Conservation (phyloP, 2,797 vertebrate genomes). For the Typhlichthys subterraneus region DNA sequence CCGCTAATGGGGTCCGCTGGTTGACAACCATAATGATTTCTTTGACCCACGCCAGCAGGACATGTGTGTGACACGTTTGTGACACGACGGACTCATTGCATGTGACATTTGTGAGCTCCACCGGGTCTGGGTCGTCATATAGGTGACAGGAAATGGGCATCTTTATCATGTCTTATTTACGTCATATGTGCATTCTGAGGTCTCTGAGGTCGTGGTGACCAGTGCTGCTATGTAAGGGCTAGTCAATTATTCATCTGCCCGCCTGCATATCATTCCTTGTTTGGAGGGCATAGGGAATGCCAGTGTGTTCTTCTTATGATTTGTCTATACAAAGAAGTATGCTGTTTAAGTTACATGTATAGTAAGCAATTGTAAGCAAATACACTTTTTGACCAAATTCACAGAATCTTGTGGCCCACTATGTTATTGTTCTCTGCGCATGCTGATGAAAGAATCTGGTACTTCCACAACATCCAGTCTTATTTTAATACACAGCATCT, state of each 20-base stretch:
- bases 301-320: too few relatives aligned
- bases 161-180: conserved; percentile 64
- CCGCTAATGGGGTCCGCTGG: conserved; percentile 62
- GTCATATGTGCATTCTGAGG: conserved; percentile 57
- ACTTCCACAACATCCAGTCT: too few relatives aligned
- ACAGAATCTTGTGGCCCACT: too few relatives aligned
- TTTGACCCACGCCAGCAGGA: conserved; percentile 33
- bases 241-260: conserved; percentile 60
- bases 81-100: background rate
- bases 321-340: too few relatives aligned
- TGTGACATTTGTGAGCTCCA: conserved; percentile 29
- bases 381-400: too few relatives aligned
- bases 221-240: conserved; percentile 35
- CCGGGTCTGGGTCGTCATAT: conserved; percentile 56
- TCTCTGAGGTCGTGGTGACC: conserved; percentile 39
- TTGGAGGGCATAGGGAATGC: too few relatives aligned
- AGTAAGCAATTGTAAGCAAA: too few relatives aligned
- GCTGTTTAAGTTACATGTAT: too few relatives aligned
- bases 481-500: too few relatives aligned
- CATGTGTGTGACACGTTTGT: conserved; percentile 10
- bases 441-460: too few relatives aligned
- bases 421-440: too few relatives aligned
- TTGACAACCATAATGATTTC: conserved; percentile 54
- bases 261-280: too few relatives aligned
- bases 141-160: conserved; percentile 43